Percentiles rank a stretch among this genome's conserved stretches.
Evolutionary conservation across 2,888 invertebrate genomes (phyloP).

Genomic region (Dorcus parallelipipedus): DNA sequence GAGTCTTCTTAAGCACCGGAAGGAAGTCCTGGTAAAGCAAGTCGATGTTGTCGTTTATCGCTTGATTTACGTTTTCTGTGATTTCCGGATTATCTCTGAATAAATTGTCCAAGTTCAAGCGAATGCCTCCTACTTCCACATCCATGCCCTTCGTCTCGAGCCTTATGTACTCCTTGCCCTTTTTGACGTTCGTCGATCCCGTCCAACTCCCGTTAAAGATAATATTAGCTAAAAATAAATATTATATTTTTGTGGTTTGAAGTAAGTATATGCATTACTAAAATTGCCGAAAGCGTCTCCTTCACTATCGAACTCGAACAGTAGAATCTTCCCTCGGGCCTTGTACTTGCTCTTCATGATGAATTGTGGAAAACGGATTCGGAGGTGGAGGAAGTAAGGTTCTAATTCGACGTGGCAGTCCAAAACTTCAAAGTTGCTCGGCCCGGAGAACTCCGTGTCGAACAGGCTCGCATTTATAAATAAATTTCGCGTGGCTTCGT

Average conservation of each 20-base stretch:
- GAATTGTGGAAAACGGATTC: constrained; percentile 5
- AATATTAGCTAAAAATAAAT: constrained; percentile 1
- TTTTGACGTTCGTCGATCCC: not conserved
- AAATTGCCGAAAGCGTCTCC: constrained; percentile 9
- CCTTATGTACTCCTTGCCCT: constrained; percentile 3
- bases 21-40: constrained; percentile 8
- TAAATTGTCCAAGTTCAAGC: constrained; percentile 26
- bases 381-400: no score
- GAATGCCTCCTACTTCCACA: constrained; percentile 3
- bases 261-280: constrained; percentile 1
- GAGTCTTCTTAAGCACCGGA: constrained; percentile 6
- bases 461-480: no score
- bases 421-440: no score
- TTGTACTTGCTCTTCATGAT: constrained; percentile 8
- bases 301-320: constrained; percentile 13
- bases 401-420: no score
- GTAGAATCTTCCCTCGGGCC: constrained; percentile 10
- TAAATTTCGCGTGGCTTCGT: constrained; percentile 21
- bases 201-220: constrained; percentile 4
- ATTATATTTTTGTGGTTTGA: not conserved
- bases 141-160: constrained; percentile 4
- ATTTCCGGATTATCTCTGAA: constrained; percentile 30
- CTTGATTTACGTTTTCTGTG: constrained; percentile 25
- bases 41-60: constrained; percentile 30
- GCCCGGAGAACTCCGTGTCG: no score